Evolutionary conservation across 2,113 vertebrate species (phyloP).

Genomic region (Phodopus roborovskii): DNA sequence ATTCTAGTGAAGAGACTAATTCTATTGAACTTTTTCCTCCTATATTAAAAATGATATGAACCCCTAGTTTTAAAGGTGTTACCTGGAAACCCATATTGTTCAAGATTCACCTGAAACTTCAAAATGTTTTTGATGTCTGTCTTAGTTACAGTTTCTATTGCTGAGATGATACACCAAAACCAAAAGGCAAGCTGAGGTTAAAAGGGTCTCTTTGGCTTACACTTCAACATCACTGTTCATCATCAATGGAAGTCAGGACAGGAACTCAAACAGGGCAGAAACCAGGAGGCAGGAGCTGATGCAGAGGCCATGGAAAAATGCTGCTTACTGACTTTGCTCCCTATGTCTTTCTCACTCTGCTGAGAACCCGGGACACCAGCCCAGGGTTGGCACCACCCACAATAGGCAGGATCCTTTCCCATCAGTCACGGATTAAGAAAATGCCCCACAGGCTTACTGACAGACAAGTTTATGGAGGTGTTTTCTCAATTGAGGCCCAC

Average conservation of each 20-base stretch:
- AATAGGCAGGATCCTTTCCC: not conserved
- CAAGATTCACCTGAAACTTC: not conserved
- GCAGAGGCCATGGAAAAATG: no score
- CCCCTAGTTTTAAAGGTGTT: not conserved
- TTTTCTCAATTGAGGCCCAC: not conserved
- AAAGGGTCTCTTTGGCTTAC: not conserved
- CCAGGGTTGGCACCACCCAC: not conserved
- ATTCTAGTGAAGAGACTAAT: not conserved
- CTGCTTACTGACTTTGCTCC: not conserved
- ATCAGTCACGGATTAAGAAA: not conserved
- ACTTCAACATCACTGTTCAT: not conserved
- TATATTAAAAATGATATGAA: conserved; percentile 15
- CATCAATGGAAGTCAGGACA: not conserved
- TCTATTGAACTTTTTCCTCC: not conserved
- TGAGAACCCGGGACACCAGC: not conserved
- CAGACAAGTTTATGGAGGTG: not conserved
- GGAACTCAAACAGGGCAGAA: not conserved
- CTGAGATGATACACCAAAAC: not conserved
- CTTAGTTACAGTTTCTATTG: not conserved
- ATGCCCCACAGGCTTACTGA: not conserved
- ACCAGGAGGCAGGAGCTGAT: not conserved
- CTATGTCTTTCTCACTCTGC: not conserved
- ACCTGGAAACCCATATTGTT: not conserved
- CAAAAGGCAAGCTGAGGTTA: not conserved
- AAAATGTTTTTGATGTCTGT: not conserved